Percentiles rank a stretch among this genome's conserved stretches.
Evolutionary conservation across 1,140 invertebrate genomes (phyloP).

Genomic region (Musca domestica): DNA sequence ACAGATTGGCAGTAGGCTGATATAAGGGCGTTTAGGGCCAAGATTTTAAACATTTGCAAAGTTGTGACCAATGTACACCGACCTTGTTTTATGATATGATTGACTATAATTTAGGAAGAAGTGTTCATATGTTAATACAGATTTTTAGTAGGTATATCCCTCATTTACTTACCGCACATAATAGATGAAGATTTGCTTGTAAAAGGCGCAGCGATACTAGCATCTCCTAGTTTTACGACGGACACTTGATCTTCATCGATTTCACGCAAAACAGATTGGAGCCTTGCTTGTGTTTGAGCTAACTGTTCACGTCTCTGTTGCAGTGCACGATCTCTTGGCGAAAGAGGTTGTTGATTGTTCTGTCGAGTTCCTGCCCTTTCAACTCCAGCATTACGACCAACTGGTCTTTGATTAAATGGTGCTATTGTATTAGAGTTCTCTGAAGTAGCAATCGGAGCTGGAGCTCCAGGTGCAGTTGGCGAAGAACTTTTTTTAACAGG

Average conservation of each 20-base stretch:
- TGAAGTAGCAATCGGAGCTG: conserved; percentile 32
- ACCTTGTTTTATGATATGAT: conserved; percentile 98
- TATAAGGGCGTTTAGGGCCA: conserved; percentile 97
- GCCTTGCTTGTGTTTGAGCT: conserved; percentile 50
- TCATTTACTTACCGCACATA: conserved; percentile 73
- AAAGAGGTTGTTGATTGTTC: conserved; percentile 30
- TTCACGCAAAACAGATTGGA: conserved; percentile 72
- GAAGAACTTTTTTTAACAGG: conserved; percentile 62
- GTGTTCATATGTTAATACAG: neutral
- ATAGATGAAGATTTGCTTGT: conserved; percentile 97
- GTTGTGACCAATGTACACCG: conserved; percentile 98
- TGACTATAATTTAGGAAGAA: conserved; percentile 66
- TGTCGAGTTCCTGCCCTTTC: neutral
- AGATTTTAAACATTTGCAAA: conserved; percentile 99
- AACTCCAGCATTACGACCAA: conserved; percentile 27
- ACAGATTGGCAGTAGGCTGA: conserved; percentile 98
- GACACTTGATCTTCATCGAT: conserved; percentile 88
- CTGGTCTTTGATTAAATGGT: conserved; percentile 10
- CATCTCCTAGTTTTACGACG: conserved; percentile 94
- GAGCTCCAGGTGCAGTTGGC: conserved; percentile 37
- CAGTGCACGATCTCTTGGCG: conserved; percentile 48
- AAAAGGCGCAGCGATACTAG: conserved; percentile 98
- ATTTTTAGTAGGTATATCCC: too few species aligned
- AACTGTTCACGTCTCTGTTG: conserved; percentile 47
- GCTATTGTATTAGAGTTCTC: neutral